phyloP scores from a whole-genome alignment of 2,797 vertebrate species.

The Dromococcyx pavoninus region DNA sequence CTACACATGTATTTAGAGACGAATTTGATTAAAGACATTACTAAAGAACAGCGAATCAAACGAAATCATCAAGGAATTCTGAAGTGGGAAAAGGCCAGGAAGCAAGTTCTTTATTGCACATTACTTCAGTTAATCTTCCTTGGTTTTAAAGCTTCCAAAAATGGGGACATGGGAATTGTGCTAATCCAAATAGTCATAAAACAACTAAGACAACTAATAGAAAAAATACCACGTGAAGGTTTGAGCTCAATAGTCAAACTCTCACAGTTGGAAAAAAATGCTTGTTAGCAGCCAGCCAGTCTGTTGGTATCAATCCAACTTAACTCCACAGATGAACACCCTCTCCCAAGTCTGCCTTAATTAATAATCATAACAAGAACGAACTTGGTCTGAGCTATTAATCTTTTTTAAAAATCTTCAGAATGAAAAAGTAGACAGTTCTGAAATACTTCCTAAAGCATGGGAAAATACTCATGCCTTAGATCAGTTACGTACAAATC shows the following conservation, averaged over 20 bases:
- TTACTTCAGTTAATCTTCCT: background rate
- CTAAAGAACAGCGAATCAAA: background rate
- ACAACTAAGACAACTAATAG: background rate
- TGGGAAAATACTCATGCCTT: background rate
- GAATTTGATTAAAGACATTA: background rate
- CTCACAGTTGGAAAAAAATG: background rate
- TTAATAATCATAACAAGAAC: background rate
- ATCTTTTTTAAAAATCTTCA: background rate
- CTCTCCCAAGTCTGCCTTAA: background rate
- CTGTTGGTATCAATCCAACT: background rate
- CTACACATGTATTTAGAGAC: background rate
- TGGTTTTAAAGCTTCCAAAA: background rate
- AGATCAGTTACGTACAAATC: background rate
- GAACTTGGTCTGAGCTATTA: background rate
- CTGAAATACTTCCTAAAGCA: background rate
- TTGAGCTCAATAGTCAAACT: background rate
- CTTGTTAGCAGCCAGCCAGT: background rate
- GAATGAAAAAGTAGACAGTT: background rate
- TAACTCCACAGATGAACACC: background rate
- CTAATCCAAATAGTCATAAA: background rate
- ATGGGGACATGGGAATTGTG: background rate
- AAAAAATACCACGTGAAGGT: background rate
- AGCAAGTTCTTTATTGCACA: background rate
- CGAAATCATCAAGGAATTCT: background rate
- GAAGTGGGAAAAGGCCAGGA: background rate